These are phyloP conservation scores for Coleophora flavipennella DNA, from an alignment of 2,888 invertebrate genomes.

Conservation along the genomic window DNA sequence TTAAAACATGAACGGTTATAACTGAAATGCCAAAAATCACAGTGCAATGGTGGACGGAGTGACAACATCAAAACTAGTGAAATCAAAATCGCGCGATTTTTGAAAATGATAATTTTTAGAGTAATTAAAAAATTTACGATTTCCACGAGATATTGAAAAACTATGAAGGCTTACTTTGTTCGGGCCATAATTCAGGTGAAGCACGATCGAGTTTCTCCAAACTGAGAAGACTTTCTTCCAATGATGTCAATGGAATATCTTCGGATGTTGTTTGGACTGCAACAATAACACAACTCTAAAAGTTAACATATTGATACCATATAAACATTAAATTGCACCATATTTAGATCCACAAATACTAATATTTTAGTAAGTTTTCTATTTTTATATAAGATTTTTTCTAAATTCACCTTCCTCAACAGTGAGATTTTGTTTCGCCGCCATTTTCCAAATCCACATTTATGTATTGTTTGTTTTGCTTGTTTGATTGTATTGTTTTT, in stretches of 20 bases:
- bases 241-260: constrained; percentile 64
- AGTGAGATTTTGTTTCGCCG: constrained; percentile 76
- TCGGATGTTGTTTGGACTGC: constrained; percentile 55
- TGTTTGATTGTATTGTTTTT: too few relatives aligned
- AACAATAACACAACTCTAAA: constrained; percentile 18
- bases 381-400: too few relatives aligned
- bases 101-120: constrained; percentile 15
- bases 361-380: too few relatives aligned
- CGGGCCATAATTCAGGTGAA: constrained; percentile 98
- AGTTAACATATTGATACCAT: too few relatives aligned
- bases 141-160: neutral
- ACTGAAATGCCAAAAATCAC: constrained; percentile 41
- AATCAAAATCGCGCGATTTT: constrained; percentile 55
- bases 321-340: neutral
- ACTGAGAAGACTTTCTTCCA: constrained; percentile 86
- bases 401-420: constrained; percentile 72
- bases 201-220: constrained; percentile 92
- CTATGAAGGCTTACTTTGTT: constrained; percentile 81
- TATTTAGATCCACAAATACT: too few relatives aligned
- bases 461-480: too few relatives aligned
- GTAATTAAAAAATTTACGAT: neutral
- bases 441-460: too few relatives aligned
- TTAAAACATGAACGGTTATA: constrained; percentile 53
- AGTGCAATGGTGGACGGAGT: constrained; percentile 34
- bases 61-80: constrained; percentile 46